Evolutionary conservation across 1,140 invertebrate species (phyloP).

Genomic region (Drosophila lacertosa): DNA sequence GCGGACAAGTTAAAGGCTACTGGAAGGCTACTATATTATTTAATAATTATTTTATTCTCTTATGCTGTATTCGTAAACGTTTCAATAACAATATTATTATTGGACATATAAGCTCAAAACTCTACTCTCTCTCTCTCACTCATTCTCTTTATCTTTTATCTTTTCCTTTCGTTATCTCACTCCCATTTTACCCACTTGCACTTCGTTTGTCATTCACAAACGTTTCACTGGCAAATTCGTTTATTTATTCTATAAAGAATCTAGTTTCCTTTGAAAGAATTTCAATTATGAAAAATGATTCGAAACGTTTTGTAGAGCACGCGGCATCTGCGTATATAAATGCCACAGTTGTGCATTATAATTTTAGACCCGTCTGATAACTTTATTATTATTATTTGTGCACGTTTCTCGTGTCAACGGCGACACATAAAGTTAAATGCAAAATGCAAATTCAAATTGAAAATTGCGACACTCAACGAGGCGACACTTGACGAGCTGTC

Average conservation of each 20-base stretch:
- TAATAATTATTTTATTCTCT: too few relatives aligned
- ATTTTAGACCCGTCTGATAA: slow-evolving; percentile 34
- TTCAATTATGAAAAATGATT: slow-evolving; percentile 2
- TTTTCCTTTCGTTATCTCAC: too few relatives aligned
- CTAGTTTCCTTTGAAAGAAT: neutral
- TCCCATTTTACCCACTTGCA: too few relatives aligned
- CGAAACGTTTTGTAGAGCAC: neutral
- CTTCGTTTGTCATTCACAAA: too few relatives aligned
- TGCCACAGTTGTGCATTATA: slow-evolving; percentile 19
- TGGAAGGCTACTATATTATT: too few relatives aligned
- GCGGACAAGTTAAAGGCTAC: too few relatives aligned
- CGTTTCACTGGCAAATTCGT: too few relatives aligned
- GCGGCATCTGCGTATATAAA: slow-evolving; percentile 13
- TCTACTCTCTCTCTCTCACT: too few relatives aligned
- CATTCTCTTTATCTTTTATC: too few relatives aligned
- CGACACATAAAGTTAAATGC: slow-evolving; percentile 53
- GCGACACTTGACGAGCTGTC: slow-evolving; percentile 66
- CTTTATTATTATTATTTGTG: slow-evolving; percentile 65
- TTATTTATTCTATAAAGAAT: neutral
- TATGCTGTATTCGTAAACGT: neutral
- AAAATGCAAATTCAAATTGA: slow-evolving; percentile 70
- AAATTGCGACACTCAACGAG: slow-evolving; percentile 57
- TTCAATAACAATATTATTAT: too few relatives aligned
- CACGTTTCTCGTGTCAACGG: slow-evolving; percentile 43
- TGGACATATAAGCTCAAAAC: too few relatives aligned